phyloP scores from a whole-genome alignment of 2,797 vertebrate genomes.

The Lemur catta region DNA sequence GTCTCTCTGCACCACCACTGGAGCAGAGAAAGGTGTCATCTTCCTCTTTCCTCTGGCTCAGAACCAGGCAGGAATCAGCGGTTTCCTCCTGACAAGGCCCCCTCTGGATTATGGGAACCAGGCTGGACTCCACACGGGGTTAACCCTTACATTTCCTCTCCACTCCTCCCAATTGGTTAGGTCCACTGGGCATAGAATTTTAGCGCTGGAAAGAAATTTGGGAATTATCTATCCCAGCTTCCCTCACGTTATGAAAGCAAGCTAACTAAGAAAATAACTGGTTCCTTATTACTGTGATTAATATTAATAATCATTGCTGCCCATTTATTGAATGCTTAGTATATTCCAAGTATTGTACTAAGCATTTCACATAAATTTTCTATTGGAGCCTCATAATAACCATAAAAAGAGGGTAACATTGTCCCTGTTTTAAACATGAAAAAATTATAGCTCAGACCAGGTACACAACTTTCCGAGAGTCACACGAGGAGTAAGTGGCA shows the following conservation, averaged over 20 bases:
- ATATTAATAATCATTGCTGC: background rate
- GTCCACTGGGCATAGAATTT: background rate
- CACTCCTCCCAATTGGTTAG: background rate
- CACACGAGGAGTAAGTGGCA: background rate
- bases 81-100: conserved; percentile 72
- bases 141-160: conserved; percentile 58
- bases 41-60: conserved; percentile 66
- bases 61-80: conserved; percentile 67
- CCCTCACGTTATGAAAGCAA: conserved; percentile 12
- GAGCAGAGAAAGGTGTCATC: conserved; percentile 35
- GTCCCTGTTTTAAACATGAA: conserved; percentile 32
- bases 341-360: background rate
- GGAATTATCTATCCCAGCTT: background rate
- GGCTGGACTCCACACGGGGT: background rate
- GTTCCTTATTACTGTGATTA: background rate
- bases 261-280: background rate
- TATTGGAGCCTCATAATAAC: conserved; percentile 17
- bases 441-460: background rate
- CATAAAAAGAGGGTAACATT: background rate
- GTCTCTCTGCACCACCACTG: conserved; percentile 11
- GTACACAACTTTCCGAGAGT: background rate
- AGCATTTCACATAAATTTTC: background rate
- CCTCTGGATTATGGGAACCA: conserved; percentile 31
- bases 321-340: background rate
- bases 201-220: background rate